Evolutionary conservation across 2,888 invertebrate species (phyloP).

Genomic region (Creontiades dilutus): DNA sequence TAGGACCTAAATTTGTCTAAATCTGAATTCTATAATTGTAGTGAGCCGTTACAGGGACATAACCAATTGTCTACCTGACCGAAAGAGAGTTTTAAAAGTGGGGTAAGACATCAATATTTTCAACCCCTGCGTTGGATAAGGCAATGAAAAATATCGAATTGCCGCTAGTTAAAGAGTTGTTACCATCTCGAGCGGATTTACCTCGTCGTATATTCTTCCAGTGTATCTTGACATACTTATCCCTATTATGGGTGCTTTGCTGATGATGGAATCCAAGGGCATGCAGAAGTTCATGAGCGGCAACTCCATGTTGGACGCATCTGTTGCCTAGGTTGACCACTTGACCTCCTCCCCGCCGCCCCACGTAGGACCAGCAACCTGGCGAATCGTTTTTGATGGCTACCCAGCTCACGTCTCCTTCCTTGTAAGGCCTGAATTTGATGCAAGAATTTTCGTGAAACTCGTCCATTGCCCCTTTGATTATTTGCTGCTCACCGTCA

Average conservation of each 20-base stretch:
- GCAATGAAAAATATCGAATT: too few species aligned
- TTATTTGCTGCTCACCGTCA: slow-evolving; percentile 79
- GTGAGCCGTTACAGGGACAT: too few species aligned
- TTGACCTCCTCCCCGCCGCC: slow-evolving; percentile 83
- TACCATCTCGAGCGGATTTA: slow-evolving; percentile 73
- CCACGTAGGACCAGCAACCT: slow-evolving; percentile 86
- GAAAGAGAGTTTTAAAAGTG: too few species aligned
- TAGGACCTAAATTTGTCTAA: too few species aligned
- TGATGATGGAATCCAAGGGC: slow-evolving; percentile 81
- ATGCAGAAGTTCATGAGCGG: slow-evolving; percentile 82
- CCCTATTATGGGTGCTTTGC: slow-evolving; percentile 80
- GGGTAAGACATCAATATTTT: too few species aligned
- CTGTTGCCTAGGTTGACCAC: slow-evolving; percentile 80
- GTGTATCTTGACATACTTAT: slow-evolving; percentile 79
- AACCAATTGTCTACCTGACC: too few species aligned
- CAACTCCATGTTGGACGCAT: slow-evolving; percentile 80
- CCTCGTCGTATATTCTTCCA: slow-evolving; percentile 80
- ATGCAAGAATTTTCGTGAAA: slow-evolving; percentile 84
- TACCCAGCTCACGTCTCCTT: slow-evolving; percentile 82
- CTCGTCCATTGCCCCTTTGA: slow-evolving; percentile 82
- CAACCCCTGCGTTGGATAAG: too few species aligned
- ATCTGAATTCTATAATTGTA: too few species aligned
- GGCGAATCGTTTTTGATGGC: slow-evolving; percentile 80
- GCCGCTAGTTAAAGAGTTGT: neutral
- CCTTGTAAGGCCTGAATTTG: slow-evolving; percentile 82